phyloP scores from a whole-genome alignment of 1,140 invertebrate genomes.

The Caerostris extrusa region DNA sequence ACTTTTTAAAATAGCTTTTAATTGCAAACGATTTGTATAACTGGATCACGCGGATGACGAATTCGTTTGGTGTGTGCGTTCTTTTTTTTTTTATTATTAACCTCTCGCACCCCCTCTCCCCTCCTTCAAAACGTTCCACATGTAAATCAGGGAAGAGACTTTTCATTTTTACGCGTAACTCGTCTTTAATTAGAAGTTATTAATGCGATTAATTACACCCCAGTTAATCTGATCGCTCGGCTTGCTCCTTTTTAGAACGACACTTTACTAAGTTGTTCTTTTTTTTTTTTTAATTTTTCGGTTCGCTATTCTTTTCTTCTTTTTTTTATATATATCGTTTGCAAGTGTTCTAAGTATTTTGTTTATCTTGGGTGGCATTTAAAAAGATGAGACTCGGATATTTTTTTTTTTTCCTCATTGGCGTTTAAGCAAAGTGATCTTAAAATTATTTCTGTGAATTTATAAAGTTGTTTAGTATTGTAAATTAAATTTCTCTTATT shows the following conservation, averaged over 20 bases:
- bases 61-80: conserved; percentile 6
- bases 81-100: conserved; percentile 37
- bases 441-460: background rate
- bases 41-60: conserved; percentile 70
- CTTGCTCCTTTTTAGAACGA: conserved; percentile 60
- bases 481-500: background rate
- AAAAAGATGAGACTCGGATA: background rate
- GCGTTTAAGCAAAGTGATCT: background rate
- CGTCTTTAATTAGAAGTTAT: conserved; percentile 77
- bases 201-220: conserved; percentile 76
- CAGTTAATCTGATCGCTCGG: conserved; percentile 76
- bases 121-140: conserved; percentile 45
- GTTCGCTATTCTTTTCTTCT: background rate
- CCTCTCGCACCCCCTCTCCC: background rate
- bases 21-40: conserved; percentile 75
- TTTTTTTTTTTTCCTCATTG: background rate
- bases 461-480: background rate
- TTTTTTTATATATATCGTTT: background rate
- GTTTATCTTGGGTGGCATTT: conserved; percentile 65
- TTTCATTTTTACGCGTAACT: conserved; percentile 75
- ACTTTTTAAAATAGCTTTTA: conserved; percentile 77
- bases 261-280: background rate
- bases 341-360: conserved; percentile 37
- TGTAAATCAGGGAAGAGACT: conserved; percentile 61
- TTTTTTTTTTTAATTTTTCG: conserved; percentile 44